A percentile compares a stretch with the other conserved stretches of the same genome.
These are phyloP conservation scores for Campylomormyrus tamandua DNA, from an alignment of 2,113 vertebrate genomes.

Conservation along the genomic window DNA sequence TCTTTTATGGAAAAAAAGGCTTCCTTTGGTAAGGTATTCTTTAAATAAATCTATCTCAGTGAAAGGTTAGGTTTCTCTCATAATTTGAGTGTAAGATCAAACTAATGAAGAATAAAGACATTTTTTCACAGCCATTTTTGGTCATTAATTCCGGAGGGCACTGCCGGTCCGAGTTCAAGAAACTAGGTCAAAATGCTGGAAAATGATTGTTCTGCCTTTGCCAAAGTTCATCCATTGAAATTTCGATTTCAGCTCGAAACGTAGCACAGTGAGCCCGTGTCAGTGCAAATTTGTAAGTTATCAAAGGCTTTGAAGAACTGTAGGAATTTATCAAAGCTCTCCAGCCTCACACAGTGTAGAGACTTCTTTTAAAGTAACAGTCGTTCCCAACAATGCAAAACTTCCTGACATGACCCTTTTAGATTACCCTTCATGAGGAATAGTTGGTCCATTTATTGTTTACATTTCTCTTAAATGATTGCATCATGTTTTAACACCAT, in stretches of 20 bases:
- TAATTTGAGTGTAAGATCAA: neutral
- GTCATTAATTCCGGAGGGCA: neutral
- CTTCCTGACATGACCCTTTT: neutral
- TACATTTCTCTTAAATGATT: neutral
- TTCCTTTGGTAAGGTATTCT: neutral
- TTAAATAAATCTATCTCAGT: neutral
- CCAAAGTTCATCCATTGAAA: neutral
- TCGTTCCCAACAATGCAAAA: neutral
- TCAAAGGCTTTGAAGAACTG: neutral
- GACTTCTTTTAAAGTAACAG: neutral
- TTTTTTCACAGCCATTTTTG: neutral
- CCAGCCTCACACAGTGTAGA: neutral
- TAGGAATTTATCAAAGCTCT: neutral
- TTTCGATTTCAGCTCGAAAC: neutral
- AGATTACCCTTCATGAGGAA: neutral
- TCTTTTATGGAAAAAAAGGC: neutral
- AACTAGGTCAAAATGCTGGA: neutral
- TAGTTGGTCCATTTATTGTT: neutral
- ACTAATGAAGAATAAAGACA: neutral
- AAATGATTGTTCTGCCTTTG: neutral
- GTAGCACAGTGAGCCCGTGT: neutral
- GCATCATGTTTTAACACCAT: neutral
- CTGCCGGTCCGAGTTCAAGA: neutral
- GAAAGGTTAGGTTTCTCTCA: conserved; percentile 3
- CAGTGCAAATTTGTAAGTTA: neutral